These are phyloP conservation scores for Cathartes aura DNA, from an alignment of 2,113 vertebrate genomes.

Conservation along the genomic window DNA sequence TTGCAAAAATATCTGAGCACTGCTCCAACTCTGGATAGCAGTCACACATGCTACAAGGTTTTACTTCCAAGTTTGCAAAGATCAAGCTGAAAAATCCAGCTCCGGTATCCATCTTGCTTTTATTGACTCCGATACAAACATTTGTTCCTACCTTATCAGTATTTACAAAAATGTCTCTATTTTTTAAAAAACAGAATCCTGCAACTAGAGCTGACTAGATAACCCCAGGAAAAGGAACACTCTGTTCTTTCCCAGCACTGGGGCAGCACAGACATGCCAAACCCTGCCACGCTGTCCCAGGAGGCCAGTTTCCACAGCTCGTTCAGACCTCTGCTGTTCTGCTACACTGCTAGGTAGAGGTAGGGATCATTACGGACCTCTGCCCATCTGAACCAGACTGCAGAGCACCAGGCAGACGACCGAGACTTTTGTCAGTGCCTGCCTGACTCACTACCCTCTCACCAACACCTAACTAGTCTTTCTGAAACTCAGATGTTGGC, in stretches of 20 bases:
- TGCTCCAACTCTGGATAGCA: not conserved
- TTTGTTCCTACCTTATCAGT: not conserved
- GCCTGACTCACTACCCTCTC: not conserved
- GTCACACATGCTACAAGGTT: not conserved
- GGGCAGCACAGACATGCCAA: not conserved
- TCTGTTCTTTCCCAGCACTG: rapidly evolving
- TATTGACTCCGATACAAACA: not conserved
- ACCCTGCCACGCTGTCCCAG: not conserved
- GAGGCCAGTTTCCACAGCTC: not conserved
- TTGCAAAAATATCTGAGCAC: not conserved
- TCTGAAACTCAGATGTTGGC: not conserved
- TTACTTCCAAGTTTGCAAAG: not conserved
- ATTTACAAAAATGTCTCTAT: not conserved
- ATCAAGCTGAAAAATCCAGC: not conserved
- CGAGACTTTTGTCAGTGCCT: not conserved
- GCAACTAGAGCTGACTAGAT: not conserved
- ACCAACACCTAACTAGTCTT: not conserved
- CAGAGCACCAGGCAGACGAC: not conserved
- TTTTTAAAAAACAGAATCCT: not conserved
- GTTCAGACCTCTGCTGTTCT: not conserved
- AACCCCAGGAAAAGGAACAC: not conserved
- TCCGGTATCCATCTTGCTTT: not conserved
- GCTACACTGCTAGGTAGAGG: rapidly evolving
- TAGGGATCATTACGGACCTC: rapidly evolving
- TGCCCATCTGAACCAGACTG: not conserved